phyloP scores from a whole-genome alignment of 1,140 invertebrate genomes.

The Aporrectodea caliginosa region DNA sequence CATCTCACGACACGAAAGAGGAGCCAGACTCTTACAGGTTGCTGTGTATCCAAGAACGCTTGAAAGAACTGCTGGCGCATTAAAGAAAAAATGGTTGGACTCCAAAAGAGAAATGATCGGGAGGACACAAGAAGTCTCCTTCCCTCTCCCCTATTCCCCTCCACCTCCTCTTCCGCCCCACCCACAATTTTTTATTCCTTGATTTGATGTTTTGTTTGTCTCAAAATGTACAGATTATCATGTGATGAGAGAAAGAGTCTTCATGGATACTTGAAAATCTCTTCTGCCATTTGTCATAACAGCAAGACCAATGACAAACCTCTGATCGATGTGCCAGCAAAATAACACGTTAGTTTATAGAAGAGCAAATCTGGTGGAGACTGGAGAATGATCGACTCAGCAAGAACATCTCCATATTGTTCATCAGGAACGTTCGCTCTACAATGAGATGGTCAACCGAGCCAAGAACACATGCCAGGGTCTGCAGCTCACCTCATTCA shows the following conservation, averaged over 20 bases:
- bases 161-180: too few species aligned
- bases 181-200: too few species aligned
- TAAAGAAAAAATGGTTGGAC: slow-evolving; percentile 16
- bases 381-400: slow-evolving; percentile 29
- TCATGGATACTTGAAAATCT: slow-evolving; percentile 30
- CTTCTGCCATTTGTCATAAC: slow-evolving; percentile 27
- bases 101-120: slow-evolving; percentile 1
- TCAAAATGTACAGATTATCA: too few species aligned
- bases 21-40: too few species aligned
- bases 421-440: slow-evolving; percentile 29
- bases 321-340: slow-evolving; percentile 37
- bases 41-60: slow-evolving; percentile 10
- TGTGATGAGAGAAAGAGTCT: too few species aligned
- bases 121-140: neutral
- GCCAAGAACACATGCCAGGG: slow-evolving; percentile 14
- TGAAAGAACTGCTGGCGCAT: neutral
- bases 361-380: slow-evolving; percentile 23
- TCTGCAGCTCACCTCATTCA: neutral
- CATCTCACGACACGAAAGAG: too few species aligned
- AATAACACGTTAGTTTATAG: slow-evolving; percentile 33
- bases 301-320: slow-evolving; percentile 35
- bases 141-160: too few species aligned
- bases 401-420: slow-evolving; percentile 31
- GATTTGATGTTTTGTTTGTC: too few species aligned
- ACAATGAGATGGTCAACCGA: slow-evolving; percentile 24